These are phyloP conservation scores for Dysidea cf. avara DNA, from an alignment of 37 sponge, comb jelly and placozoan genomes.

Conservation along the genomic window DNA sequence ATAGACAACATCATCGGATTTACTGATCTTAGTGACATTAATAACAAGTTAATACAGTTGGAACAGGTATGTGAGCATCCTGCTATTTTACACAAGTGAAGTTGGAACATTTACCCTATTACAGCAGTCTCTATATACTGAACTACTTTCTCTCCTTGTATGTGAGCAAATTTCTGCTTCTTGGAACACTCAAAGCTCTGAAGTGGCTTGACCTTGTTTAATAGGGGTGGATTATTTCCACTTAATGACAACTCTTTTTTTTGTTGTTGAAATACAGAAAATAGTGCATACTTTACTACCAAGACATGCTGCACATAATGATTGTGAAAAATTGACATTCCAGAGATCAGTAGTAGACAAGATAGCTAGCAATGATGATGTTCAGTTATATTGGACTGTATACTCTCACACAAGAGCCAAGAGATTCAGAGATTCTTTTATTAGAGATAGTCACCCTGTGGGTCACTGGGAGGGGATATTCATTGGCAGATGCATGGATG, in stretches of 20 bases:
- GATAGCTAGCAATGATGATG: conserved; percentile 1
- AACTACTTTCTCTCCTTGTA: too few relatives aligned
- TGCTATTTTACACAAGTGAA: too few relatives aligned
- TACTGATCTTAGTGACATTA: conserved; percentile 29
- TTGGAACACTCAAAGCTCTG: too few relatives aligned
- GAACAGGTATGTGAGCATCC: conserved; percentile 9
- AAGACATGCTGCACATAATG: not conserved
- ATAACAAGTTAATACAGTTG: conserved; percentile 10
- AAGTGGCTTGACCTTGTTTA: conserved; percentile 11
- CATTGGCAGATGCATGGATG: conserved; percentile 8
- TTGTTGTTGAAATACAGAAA: not conserved
- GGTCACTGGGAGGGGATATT: conserved; percentile 17
- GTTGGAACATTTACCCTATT: too few relatives aligned
- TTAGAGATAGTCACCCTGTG: conserved; percentile 3
- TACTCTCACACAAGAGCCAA: not conserved
- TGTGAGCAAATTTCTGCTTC: too few relatives aligned
- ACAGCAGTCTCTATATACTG: too few relatives aligned
- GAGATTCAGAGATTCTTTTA: not conserved
- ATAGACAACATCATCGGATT: conserved; percentile 22
- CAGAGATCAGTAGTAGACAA: not conserved
- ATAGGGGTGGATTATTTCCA: conserved; percentile 13
- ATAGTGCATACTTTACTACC: conserved; percentile 6
- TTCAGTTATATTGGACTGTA: conserved; percentile 9
- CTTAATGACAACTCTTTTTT: conserved; percentile 6
- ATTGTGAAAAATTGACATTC: not conserved